Conservation (phyloP, 2,113 vertebrate species). For the Rhynchopsitta pachyrhyncha region DNA sequence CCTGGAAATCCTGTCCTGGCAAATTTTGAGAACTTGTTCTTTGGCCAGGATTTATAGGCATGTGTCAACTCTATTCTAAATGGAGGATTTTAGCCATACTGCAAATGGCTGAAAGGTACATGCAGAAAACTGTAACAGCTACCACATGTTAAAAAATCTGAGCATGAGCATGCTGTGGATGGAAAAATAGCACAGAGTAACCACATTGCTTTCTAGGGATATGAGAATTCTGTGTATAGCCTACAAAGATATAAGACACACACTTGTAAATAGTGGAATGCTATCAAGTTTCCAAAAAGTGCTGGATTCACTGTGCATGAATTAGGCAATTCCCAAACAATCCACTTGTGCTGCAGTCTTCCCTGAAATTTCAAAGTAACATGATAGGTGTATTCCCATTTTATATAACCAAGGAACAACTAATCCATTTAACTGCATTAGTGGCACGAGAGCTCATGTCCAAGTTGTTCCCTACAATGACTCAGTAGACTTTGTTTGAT, state of each 20-base stretch:
- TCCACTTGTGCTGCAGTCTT: background rate
- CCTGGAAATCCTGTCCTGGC: background rate
- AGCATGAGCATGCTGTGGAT: background rate
- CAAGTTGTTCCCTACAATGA: background rate
- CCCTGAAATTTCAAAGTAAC: background rate
- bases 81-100: background rate
- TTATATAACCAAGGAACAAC: background rate
- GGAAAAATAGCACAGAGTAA: background rate
- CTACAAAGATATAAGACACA: background rate
- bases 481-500: background rate
- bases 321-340: background rate
- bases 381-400: background rate
- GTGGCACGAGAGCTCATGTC: background rate
- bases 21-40: background rate
- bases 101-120: background rate
- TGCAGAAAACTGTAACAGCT: background rate
- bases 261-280: background rate
- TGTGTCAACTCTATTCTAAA: background rate
- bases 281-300: background rate
- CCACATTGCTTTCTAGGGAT: background rate
- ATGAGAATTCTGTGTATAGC: background rate
- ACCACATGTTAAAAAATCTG: background rate
- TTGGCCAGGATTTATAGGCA: background rate
- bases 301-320: background rate
- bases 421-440: background rate